Evolutionary conservation across 2,797 vertebrate species (phyloP), one percentile per base, ranked within the genome.

Genomic region (Syndactyla subalaris): DNA sequence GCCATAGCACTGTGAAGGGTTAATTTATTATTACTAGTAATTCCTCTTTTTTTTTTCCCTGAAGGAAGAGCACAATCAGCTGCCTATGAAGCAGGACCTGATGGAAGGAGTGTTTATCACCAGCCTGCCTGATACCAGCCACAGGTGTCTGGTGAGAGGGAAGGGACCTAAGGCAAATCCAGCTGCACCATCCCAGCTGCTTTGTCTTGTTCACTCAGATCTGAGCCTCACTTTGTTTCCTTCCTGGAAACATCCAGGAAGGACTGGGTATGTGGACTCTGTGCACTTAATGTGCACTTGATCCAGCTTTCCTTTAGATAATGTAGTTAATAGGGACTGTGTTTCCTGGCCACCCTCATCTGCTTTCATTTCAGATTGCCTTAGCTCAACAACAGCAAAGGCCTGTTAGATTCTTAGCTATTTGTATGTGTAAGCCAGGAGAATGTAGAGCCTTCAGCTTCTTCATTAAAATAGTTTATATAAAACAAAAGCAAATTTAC

Each of bases 401-500:
- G 36, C 77, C 79, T 86, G 19, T 32, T 70, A 70, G 78, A 73
- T 86, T 93, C 71, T 78, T 52, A 90, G 43, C 63, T 62, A 65
- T 66, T 80, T 92, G 34, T 88, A 70, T 88, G 85, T 45, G 36
- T 54, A 91, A 75, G 38, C n/a, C 63, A 70, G 16, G 67, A 78
- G 49, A 93, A 89, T 20, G 48, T 24, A 66, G 66, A 88, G 39
- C 63, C 27, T 90, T 93, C 57, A 80, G 61, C 48, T 86, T 92
- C 71, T 70, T 92, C 67, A 86, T 76, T 85, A 75, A 71, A 95
- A 58, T 67, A 77, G 27, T 92, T 95, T 88, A 39, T 84, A 73
- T 58, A 88, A 94, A 93, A 92, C 78, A 88, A 75, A 93, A 92
- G 61, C 74, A 63, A 88, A 48, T 86, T 96, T 88, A 34, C 0